Evolutionary conservation across 1,140 invertebrate genomes (phyloP).

Genomic region (Pentalonia nigronervosa): DNA sequence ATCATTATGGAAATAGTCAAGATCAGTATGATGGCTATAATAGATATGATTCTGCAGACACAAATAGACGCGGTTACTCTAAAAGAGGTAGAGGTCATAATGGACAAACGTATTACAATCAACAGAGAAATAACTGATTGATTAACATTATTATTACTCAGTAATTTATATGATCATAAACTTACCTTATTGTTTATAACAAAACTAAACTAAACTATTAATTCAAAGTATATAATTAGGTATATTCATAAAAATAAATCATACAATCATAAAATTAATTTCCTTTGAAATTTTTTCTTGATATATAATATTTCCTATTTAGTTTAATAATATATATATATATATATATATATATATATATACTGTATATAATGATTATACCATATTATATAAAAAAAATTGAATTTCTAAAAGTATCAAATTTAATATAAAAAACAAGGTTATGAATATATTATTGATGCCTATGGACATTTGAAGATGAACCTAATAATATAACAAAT

Average conservation of each 20-base stretch:
- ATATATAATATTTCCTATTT: neutral
- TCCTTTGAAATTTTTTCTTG: neutral
- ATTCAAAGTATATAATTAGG: neutral
- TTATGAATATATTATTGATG: too few species aligned
- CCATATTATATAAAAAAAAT: neutral
- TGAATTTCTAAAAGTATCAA: neutral
- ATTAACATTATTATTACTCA: neutral
- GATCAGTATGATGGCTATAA: conserved; percentile 22
- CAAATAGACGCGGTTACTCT: conserved; percentile 23
- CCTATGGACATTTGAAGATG: neutral
- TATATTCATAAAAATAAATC: neutral
- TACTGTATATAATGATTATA: neutral
- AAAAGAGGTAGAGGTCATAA: conserved; percentile 53
- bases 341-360: too few species aligned
- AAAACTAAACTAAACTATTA: neutral
- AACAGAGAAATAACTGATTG: conserved; percentile 37
- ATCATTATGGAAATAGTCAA: conserved; percentile 28
- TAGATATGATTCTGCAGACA: neutral
- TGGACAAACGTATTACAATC: conserved; percentile 54
- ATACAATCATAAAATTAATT: neutral
- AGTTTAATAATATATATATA: neutral
- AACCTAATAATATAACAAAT: neutral
- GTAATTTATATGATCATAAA: neutral
- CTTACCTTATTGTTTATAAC: neutral
- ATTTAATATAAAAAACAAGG: too few species aligned